Base-by-base conservation (phyloP, 2,888 invertebrate species). In the Agrotis ipsilon region DNA sequence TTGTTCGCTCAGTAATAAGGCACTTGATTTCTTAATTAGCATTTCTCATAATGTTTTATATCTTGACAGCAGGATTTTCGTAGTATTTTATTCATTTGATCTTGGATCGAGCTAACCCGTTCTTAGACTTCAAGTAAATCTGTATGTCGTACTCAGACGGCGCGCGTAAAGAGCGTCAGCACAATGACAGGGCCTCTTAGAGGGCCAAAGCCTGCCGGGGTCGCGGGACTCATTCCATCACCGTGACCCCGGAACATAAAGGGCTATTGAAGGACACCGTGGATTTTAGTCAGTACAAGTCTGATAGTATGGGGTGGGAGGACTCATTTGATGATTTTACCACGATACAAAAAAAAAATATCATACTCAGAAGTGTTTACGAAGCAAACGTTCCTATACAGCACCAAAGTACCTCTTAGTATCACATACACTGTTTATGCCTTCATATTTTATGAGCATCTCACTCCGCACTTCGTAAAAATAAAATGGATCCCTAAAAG, bases 371-470 rank as follows among this genome's bases (percentile, higher is more conserved):
- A 64, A 45, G 21, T 57, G 43, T 67, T 68, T 43, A 58, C 19
- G 57, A 55, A 65, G 65, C 55, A 77, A 64, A 55, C 13, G 7
- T 5, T 68, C 48, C 48, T 46, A 66, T 66, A 76, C 11, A 62
- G 59, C 46, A 32, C n/a, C 11, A 14, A 59, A 73, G 52, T 63
- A 70, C 7, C 57, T 54, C 18, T 58, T 68, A 16, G n/a, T 66
- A 58, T 27, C 66, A n/a, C 54, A 39, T 55, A 49, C 43, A 58
- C 54, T 48, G 48, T 81, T 65, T 65, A 68, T 55, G 32, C 18
- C 27, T 78, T 79, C 51, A 72, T 72, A 63, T 75, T 81, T 81
- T 72, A 81, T 57, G 73, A 72, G 63, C 48, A 46, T 51, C 63
- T 45, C 24, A 66, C 39, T 45, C 60, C 51, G 39, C 70, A 68